Conservation (phyloP, 2,797 vertebrate species). For the Microhierax caerulescens region DNA sequence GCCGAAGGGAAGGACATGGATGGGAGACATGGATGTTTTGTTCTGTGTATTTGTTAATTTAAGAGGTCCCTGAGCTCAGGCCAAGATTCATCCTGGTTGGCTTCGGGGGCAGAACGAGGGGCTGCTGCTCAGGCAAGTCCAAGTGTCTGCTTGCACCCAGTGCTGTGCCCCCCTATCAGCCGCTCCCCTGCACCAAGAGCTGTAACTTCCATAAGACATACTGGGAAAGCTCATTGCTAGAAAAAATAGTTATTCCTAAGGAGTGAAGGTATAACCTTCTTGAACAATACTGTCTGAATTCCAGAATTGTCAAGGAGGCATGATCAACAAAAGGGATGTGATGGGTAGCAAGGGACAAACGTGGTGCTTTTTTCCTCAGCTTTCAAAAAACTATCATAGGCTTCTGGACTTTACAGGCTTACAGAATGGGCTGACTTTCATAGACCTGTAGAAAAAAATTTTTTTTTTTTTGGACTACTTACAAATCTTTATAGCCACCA, state of each 20-base stretch:
- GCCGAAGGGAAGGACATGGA: neutral
- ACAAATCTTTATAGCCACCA: neutral
- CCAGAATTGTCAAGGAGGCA: neutral
- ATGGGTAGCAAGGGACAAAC: fast-evolving
- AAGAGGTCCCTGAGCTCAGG: fast-evolving
- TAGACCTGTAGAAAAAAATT: neutral
- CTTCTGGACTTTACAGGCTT: neutral
- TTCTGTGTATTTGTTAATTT: neutral
- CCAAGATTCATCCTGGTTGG: neutral
- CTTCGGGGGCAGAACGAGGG: neutral
- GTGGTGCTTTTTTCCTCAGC: fast-evolving
- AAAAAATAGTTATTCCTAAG: neutral
- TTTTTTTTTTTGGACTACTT: neutral
- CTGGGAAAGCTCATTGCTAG: too few relatives aligned
- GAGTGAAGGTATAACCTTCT: neutral
- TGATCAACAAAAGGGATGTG: neutral
- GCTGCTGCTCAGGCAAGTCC: neutral
- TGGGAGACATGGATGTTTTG: neutral
- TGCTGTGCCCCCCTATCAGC: fast-evolving
- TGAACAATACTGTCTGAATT: neutral
- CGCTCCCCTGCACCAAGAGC: fast-evolving
- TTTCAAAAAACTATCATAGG: neutral
- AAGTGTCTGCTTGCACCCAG: neutral
- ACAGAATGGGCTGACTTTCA: neutral
- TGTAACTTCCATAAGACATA: fast-evolving